phyloP scores from a whole-genome alignment of 2,797 vertebrate genomes.

The Pelochelys cantorii region DNA sequence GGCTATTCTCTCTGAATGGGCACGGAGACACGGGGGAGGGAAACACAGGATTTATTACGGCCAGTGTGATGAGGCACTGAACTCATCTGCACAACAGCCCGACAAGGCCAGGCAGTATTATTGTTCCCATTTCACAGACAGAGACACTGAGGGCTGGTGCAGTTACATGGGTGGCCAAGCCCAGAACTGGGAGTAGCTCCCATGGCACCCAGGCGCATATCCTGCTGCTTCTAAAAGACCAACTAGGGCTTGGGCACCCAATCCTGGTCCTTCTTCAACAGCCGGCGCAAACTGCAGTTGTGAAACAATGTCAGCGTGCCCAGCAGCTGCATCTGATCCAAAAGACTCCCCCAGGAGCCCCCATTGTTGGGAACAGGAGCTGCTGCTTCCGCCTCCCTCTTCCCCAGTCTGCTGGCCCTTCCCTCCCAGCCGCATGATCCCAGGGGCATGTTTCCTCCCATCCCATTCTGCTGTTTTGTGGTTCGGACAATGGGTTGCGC shows the following conservation, averaged over 20 bases:
- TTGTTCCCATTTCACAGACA: neutral
- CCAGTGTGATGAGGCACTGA: neutral
- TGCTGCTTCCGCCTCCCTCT: neutral
- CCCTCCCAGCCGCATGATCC: neutral
- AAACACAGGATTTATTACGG: neutral
- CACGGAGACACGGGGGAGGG: neutral
- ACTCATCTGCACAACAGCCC: neutral
- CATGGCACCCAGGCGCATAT: neutral
- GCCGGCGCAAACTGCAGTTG: neutral
- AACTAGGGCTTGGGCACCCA: neutral
- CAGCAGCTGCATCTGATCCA: neutral
- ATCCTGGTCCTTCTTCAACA: neutral
- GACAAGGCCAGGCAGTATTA: neutral
- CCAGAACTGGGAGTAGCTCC: neutral
- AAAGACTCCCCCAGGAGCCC: neutral
- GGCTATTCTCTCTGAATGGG: neutral
- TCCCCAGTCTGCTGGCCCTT: neutral
- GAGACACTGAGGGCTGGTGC: neutral
- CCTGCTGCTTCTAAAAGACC: neutral
- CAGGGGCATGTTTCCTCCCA: neutral
- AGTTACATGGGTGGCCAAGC: neutral
- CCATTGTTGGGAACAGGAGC: neutral
- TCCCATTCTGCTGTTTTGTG: neutral
- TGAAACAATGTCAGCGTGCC: neutral
- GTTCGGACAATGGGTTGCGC: accelerated